Evolutionary conservation across 2,888 invertebrate genomes (phyloP), one percentile per base, ranked within the genome.

Genomic region (Dioctria linearis): DNA sequence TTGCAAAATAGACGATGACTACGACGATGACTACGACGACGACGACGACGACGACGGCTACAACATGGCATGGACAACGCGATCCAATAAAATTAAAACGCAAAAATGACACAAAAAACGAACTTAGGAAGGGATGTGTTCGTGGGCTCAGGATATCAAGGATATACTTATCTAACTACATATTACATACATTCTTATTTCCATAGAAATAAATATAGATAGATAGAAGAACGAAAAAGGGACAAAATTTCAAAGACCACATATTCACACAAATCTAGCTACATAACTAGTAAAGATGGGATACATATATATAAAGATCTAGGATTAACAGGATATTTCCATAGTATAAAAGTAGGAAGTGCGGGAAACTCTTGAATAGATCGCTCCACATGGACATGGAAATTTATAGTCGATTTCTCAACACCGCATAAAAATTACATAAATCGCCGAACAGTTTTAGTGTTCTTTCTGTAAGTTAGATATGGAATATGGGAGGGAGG

Each of bases 371-470:
- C 61, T 37, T 61, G 61, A 61, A 37, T 37, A 37, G 61, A 37
- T 61, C 37, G 61, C 6, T 11, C 61, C 61, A 39, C 61, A 61
- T 37, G 61, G 61, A 61, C 37, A 61, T 61, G 61, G 61, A 61
- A 61, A 61, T 61, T 61, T 61, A 61, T 61, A 61, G 61, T 61
- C 25, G 61, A 61, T 61, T 61, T 61, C 37, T 61, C 61, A 61
- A 61, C 61, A 37, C 61, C 61, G 61, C 61, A 61, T 61, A 61
- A 61, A 61, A 61, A 61, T 61, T 61, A 61, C 61, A 61, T 61
- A 61, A 61, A 61, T 61, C 37, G 61, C 39, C 13, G 61, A 61
- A 61, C 25, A 61, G 61, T 61, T 61, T 61, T 61, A 61, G 61
- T 61, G 5, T n/a, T 61, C 61, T 13, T 11, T 11, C 11, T 51